A percentile compares a stretch with the other conserved stretches of the same genome.
phyloP scores from a whole-genome alignment of 2,113 vertebrate genomes.

The Tilapia sparmanii region DNA sequence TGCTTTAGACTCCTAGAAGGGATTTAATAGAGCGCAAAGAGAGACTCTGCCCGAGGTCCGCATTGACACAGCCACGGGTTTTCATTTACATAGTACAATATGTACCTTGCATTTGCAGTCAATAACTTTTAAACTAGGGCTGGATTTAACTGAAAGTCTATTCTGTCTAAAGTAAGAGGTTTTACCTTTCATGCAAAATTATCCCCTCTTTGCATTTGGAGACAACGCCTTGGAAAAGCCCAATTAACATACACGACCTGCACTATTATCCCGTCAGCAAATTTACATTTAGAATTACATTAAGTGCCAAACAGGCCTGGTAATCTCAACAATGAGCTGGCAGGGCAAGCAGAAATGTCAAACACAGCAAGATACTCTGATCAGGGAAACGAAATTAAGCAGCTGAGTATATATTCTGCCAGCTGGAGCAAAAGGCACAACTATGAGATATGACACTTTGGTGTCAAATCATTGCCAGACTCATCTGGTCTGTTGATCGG shows the following conservation, averaged over 20 bases:
- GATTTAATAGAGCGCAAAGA: neutral
- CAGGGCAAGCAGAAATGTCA: neutral
- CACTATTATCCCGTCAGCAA: neutral
- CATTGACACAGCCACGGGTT: conserved; percentile 22
- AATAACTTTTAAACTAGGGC: neutral
- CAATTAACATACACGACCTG: neutral
- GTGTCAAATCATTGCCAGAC: neutral
- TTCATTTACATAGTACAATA: neutral
- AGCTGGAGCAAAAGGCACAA: neutral
- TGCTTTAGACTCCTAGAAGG: neutral
- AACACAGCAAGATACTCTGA: neutral
- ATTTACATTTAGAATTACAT: neutral
- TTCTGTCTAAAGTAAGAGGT: neutral
- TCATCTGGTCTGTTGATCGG: neutral
- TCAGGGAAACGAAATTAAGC: neutral
- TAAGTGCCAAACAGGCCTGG: neutral
- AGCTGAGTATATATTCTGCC: neutral
- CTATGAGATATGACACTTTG: neutral
- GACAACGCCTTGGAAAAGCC: conserved; percentile 13
- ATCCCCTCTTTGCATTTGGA: neutral
- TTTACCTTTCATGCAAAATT: neutral
- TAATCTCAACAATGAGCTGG: neutral
- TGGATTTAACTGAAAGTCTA: neutral
- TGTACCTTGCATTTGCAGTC: neutral
- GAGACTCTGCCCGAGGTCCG: conserved; percentile 16